A percentile compares a stretch with the other conserved stretches of the same genome.
These are phyloP conservation scores for Hetaerina americana DNA, from an alignment of 1,140 invertebrate species.

Conservation along the genomic window DNA sequence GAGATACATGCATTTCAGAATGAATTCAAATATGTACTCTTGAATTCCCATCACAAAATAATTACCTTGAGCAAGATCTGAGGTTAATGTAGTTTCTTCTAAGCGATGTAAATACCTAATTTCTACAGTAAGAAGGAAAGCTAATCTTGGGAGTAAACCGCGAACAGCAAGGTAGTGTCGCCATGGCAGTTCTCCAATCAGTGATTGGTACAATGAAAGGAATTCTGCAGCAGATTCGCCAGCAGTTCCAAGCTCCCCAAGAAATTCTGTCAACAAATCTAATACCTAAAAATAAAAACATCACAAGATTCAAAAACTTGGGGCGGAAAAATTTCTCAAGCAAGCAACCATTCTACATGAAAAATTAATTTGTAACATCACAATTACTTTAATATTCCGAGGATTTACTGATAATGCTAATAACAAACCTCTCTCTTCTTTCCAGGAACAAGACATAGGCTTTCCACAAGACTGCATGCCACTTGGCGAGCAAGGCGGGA, in stretches of 20 bases:
- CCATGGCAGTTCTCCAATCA: conserved; percentile 76
- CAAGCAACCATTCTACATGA: background rate
- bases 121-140: conserved; percentile 72
- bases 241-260: conserved; percentile 67
- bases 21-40: too few relatives aligned
- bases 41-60: too few relatives aligned
- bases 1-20: too few relatives aligned
- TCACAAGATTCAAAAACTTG: background rate
- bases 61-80: conserved; percentile 78
- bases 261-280: conserved; percentile 74
- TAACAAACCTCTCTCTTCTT: conserved; percentile 45
- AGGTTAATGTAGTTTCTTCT: conserved; percentile 84
- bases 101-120: conserved; percentile 72
- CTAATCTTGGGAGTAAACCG: conserved; percentile 72
- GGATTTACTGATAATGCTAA: background rate
- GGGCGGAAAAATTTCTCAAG: background rate
- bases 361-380: background rate
- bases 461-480: conserved; percentile 77
- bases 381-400: background rate
- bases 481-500: conserved; percentile 77
- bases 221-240: conserved; percentile 91
- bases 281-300: conserved; percentile 43
- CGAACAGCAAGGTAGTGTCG: conserved; percentile 82
- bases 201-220: conserved; percentile 66
- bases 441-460: conserved; percentile 38